These are phyloP conservation scores for Pygoscelis adeliae DNA, from an alignment of 2,113 vertebrate genomes.

Conservation along the genomic window DNA sequence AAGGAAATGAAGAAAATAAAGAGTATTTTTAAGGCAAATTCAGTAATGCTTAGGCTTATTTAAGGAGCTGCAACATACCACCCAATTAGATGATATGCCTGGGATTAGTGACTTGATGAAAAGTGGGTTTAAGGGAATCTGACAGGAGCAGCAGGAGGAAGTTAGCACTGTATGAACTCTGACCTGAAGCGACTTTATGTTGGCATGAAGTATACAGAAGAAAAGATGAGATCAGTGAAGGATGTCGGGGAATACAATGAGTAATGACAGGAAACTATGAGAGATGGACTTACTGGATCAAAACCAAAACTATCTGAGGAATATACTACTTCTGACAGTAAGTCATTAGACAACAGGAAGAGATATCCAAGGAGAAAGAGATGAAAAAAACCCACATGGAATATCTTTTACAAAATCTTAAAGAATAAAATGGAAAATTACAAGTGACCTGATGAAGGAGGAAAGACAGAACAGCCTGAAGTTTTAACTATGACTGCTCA, in stretches of 20 bases:
- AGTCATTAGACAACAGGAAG: background rate
- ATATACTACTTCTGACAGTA: constrained; percentile 1
- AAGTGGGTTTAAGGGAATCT: constrained; percentile 19
- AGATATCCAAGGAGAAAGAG: background rate
- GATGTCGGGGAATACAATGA: background rate
- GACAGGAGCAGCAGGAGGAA: constrained; percentile 26
- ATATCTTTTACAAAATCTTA: background rate
- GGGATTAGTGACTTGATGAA: constrained; percentile 1
- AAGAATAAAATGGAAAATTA: background rate
- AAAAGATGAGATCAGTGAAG: constrained; percentile 55
- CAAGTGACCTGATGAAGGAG: background rate
- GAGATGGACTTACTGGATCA: constrained; percentile 8
- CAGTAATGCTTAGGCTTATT: background rate
- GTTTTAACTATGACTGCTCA: background rate
- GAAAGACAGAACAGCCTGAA: background rate
- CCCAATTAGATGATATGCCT: constrained; percentile 13
- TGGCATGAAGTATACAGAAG: background rate
- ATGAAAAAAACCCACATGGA: background rate
- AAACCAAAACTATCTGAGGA: constrained; percentile 11
- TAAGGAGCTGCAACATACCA: background rate
- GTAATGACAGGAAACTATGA: constrained; percentile 22
- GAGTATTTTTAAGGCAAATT: background rate
- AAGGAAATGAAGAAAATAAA: background rate
- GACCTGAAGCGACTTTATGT: constrained; percentile 31
- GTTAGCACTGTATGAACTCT: constrained; percentile 15